Conservation (phyloP, 2,888 invertebrate species). For the Sesia apiformis region DNA sequence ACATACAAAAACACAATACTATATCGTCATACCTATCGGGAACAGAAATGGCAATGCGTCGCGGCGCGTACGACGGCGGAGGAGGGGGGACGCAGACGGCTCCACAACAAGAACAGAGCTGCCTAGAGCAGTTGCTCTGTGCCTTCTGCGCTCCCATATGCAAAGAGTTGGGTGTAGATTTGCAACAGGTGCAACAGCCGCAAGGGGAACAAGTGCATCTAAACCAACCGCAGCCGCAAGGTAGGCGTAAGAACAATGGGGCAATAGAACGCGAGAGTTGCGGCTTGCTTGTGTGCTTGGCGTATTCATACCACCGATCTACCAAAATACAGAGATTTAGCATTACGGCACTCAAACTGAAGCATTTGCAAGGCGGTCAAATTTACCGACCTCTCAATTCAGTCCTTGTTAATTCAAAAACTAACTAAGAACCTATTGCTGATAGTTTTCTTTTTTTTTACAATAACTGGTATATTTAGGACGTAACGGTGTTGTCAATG, state of each 20-base stretch:
- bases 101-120: constrained; percentile 37
- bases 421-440: too few species aligned
- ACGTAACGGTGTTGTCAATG: too few species aligned
- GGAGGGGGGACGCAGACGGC: constrained; percentile 10
- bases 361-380: too few species aligned
- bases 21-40: not conserved
- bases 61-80: constrained; percentile 33
- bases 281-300: too few species aligned
- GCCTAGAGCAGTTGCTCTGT: constrained; percentile 61
- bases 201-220: constrained; percentile 47
- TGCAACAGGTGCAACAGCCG: constrained; percentile 40
- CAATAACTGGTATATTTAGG: too few species aligned
- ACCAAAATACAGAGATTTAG: too few species aligned
- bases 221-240: constrained; percentile 45
- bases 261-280: not conserved
- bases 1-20: too few species aligned
- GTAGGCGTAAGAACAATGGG: not conserved
- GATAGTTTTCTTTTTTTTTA: too few species aligned
- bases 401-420: too few species aligned
- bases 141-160: constrained; percentile 65
- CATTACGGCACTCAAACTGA: too few species aligned
- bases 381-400: too few species aligned
- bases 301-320: too few species aligned
- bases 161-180: constrained; percentile 63
- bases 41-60: constrained; percentile 56